phyloP scores from a whole-genome alignment of 2,113 vertebrate species.

The Lampris megalopsis region DNA sequence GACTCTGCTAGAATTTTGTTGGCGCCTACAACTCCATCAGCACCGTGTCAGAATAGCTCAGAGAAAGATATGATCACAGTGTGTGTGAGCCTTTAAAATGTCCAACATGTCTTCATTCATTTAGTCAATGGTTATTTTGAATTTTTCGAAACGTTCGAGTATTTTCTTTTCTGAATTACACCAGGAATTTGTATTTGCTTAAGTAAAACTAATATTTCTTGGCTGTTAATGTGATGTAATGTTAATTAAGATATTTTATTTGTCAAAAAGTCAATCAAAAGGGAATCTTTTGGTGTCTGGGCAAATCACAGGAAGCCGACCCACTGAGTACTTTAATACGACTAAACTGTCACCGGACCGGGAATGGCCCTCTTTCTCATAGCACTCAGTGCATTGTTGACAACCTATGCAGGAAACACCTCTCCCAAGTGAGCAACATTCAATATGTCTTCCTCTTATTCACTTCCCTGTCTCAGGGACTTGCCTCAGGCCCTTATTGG shows the following conservation, averaged over 20 bases:
- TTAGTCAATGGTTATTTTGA: not conserved
- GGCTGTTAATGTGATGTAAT: not conserved
- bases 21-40: too few relatives aligned
- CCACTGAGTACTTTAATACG: not conserved
- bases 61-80: too few relatives aligned
- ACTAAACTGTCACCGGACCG: not conserved
- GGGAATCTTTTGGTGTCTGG: not conserved
- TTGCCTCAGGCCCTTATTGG: not conserved
- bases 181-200: too few relatives aligned
- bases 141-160: not conserved
- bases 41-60: too few relatives aligned
- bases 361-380: not conserved
- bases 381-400: not conserved
- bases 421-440: slow-evolving; percentile 18
- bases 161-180: too few relatives aligned
- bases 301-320: not conserved
- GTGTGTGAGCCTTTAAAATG: too few relatives aligned
- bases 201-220: not conserved
- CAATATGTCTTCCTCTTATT: slow-evolving; percentile 14
- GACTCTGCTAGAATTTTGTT: too few relatives aligned
- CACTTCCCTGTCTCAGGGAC: not conserved
- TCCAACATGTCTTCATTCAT: not conserved
- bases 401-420: slow-evolving; percentile 22
- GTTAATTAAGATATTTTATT: not conserved
- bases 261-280: not conserved